Conservation (phyloP, 1,140 invertebrate species). For the Solenopsis invicta region DNA sequence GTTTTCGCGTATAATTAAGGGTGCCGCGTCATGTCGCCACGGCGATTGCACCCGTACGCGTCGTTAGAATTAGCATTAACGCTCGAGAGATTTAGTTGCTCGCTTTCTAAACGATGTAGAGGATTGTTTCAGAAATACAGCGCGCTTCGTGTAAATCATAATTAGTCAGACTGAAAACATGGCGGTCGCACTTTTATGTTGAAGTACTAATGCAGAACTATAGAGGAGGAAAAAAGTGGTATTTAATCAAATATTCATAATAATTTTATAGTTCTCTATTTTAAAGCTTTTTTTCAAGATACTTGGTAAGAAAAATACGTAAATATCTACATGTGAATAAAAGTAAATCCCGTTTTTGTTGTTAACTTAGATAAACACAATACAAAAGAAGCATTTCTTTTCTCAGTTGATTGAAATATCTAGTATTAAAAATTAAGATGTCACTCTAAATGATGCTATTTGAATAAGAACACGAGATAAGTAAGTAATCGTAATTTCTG, state of each 20-base stretch:
- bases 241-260: neutral
- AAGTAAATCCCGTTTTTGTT: constrained; percentile 6
- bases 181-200: constrained; percentile 3
- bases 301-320: neutral
- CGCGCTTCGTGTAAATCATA: constrained; percentile 8
- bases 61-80: constrained; percentile 7
- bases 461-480: neutral
- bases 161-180: constrained; percentile 1
- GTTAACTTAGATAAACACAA: neutral
- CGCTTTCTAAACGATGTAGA: neutral
- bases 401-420: neutral
- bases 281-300: neutral
- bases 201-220: constrained; percentile 1
- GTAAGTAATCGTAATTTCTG: neutral
- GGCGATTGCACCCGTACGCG: neutral
- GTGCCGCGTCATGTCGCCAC: neutral
- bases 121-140: constrained; percentile 15
- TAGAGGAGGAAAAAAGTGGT: neutral
- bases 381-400: neutral
- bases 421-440: neutral
- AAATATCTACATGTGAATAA: constrained; percentile 9
- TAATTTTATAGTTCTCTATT: neutral
- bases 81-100: constrained; percentile 31
- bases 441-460: constrained; percentile 2
- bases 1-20: constrained; percentile 32